Conservation (phyloP, 2,888 invertebrate genomes). For the Tetropium fuscum region DNA sequence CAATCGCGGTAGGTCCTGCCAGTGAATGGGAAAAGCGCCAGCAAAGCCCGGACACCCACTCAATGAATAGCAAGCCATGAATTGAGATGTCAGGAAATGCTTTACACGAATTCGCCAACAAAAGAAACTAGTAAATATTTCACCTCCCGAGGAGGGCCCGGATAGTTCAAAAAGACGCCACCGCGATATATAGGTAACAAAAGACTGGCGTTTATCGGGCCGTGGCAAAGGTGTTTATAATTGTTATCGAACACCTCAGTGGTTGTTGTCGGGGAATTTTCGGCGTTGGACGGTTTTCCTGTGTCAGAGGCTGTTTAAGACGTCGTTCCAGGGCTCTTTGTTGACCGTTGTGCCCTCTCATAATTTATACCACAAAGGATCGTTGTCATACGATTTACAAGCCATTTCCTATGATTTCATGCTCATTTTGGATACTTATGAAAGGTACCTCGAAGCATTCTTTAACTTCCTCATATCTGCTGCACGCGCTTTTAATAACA, state of each 20-base stretch:
- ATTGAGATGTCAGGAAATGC: constrained; percentile 63
- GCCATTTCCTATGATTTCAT: too few species aligned
- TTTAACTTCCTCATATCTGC: too few species aligned
- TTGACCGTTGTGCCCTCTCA: too few species aligned
- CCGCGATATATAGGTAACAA: constrained; percentile 50
- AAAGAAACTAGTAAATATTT: constrained; percentile 60
- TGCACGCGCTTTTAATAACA: too few species aligned
- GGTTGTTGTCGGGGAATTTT: constrained; percentile 32
- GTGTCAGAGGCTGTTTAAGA: too few species aligned
- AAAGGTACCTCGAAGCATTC: too few species aligned
- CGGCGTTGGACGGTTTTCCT: too few species aligned
- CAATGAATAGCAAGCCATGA: constrained; percentile 56
- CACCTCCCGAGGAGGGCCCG: constrained; percentile 51
- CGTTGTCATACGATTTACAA: too few species aligned
- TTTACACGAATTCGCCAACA: constrained; percentile 58
- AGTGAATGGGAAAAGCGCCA: constrained; percentile 38
- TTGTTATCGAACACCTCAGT: constrained; percentile 48
- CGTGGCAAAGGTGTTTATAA: constrained; percentile 47
- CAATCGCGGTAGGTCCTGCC: constrained; percentile 36
- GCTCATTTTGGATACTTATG: too few species aligned
- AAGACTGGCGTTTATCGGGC: constrained; percentile 42
- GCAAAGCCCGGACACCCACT: constrained; percentile 40
- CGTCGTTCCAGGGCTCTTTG: too few species aligned
- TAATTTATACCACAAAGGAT: too few species aligned
- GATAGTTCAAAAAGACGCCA: constrained; percentile 55